Base-by-base conservation (phyloP, 1,140 invertebrate genomes). In the Drosophila serrata region DNA sequence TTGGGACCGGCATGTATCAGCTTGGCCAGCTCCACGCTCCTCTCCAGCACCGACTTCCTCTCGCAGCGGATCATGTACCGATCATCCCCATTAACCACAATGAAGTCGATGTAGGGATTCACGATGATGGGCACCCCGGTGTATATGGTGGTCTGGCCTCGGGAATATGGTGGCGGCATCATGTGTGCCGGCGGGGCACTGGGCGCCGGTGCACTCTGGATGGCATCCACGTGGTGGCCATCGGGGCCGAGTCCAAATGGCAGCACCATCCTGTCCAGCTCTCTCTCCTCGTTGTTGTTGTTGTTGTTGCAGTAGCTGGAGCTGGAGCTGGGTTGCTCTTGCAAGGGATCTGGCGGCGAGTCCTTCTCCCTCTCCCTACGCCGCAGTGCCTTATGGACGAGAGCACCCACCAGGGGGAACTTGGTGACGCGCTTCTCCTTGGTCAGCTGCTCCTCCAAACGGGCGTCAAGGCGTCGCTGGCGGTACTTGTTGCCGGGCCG, bases 91-190 rank as follows among this genome's bases (percentile, higher is more conserved):
- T 92, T 92, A 39, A 92, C 91, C 35, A 92, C 91, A 22, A 92
- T 92, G 42, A 92, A 92, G 53, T 92, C 91, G 12, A 92, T 92
- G 62, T 92, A 92, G 9, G 90, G 90, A 81, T 92, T 92, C 19
- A 82, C 78, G 19, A 92, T 92, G 51, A 92, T 77, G 12, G 91
- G 91, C 33, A 92, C 90, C 7, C 81, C 88, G 0, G 79, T 82
- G 42, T 91, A 92, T 4, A 92, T 92, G 46, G 82, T 92, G 12
- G 91, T 92, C 58, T 92, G 91, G 0, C 85, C 91, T 15, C 73
- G 68, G 12, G 87, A 39, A 39, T 86, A 91, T 2, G 59, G 45
- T 0, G 68, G 79, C 17, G 80, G 76, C 75, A 74, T 70, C 43
- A 86, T 45, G 59, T 79, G 82, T 0, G 91, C 80, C 6, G 91